Evolutionary conservation across 2,113 vertebrate genomes (phyloP).

Genomic region (Circaetus gallicus): DNA sequence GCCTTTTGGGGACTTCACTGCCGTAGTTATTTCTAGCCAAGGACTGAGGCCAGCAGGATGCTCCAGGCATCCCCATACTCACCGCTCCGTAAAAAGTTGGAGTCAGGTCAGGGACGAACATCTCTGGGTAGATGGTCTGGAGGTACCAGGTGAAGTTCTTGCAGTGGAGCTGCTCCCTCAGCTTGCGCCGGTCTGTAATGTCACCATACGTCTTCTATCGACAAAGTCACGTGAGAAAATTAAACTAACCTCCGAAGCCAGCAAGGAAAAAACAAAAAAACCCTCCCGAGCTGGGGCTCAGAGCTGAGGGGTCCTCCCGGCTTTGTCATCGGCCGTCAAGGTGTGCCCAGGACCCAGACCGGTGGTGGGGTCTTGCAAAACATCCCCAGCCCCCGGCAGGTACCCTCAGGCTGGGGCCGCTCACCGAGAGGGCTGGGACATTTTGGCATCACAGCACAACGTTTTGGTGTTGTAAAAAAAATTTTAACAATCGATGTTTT

Average conservation of each 20-base stretch:
- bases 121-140: slow-evolving; percentile 89
- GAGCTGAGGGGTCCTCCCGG: not conserved
- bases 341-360: rapidly evolving
- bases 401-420: too few species aligned
- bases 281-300: rapidly evolving
- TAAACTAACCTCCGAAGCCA: not conserved
- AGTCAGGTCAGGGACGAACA: slow-evolving; percentile 86
- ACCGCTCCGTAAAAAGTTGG: slow-evolving; percentile 86
- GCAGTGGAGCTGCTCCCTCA: slow-evolving; percentile 85
- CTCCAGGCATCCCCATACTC: not conserved
- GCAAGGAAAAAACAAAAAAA: not conserved
- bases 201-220: slow-evolving; percentile 87
- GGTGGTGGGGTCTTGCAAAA: not conserved
- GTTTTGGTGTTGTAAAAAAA: too few species aligned
- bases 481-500: not conserved
- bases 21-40: rapidly evolving
- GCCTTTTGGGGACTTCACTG: rapidly evolving
- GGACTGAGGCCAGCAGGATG: rapidly evolving
- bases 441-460: not conserved
- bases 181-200: slow-evolving; percentile 82
- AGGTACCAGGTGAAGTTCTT: slow-evolving; percentile 95
- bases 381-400: too few species aligned
- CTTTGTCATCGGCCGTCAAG: rapidly evolving
- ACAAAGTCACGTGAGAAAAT: not conserved
- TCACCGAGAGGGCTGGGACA: rapidly evolving